Evolutionary conservation across 1,140 invertebrate species (phyloP), one percentile per base, ranked within the genome.

Genomic region (Megalonaias nervosa): DNA sequence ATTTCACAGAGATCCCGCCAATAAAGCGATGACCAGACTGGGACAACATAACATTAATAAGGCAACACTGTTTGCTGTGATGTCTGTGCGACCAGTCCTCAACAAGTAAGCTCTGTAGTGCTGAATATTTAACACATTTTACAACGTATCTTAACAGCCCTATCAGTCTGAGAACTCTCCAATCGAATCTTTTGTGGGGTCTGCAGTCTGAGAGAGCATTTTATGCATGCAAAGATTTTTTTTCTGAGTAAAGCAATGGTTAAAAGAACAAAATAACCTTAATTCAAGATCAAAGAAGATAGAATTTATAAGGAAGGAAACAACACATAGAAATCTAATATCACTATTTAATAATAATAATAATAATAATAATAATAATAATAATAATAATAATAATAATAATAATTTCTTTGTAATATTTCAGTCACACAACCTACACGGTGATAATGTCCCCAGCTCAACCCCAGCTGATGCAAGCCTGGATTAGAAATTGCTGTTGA

Each of bases 71-170:
- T 84, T 82, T 62, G 70, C 79, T 65, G 85, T 88, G 0, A 81
- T 89, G 77, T 85, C 83, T 17, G 84, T 81, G 31, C 79, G 75
- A 31, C 85, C 84, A 23, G 85, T 89, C 14, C 73, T 86, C 23
- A 87, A 87, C 68, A 79, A 79, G 87, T 88, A 75, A 80, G 84
- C 81, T 19, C 5, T 31, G 12, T 61, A 61, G 21, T 55, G 57
- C 23, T 21, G 57, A 56, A 58, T 26, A 65, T 19, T 21, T 21
- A 65, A 65, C 3, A 21, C 19, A 62, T n/a, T n/a, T 62, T 4
- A 62, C 19, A 62, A 14, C 6, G 23, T 23, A 62, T 62, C 60
- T 62, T 19, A 23, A 62, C 19, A n/a, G 11, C 60, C 23, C 19
- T 9, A 62, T 62, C 19, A 19, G 19, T 15, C 1, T 23, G 9